Base-by-base conservation (phyloP, 2,888 invertebrate species). In the Branchipolynoe longqiensis region DNA sequence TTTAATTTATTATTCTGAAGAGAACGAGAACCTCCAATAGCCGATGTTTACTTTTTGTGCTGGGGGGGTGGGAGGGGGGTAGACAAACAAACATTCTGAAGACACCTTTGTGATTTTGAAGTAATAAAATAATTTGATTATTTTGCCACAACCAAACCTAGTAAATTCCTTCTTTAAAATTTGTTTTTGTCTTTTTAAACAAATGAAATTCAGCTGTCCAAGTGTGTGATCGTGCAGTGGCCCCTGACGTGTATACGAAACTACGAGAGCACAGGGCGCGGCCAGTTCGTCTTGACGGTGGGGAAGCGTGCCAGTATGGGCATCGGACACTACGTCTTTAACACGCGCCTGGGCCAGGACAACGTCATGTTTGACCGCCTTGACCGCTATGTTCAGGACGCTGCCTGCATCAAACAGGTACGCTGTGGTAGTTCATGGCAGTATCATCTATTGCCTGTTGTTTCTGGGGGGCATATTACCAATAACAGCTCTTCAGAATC, bases 261-360 rank as follows among this genome's bases (percentile, higher is more conserved):
- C 69, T 93, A 92, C 86, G 92, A 93, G 89, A 91, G 91, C 38
- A 89, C 91, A 12, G 91, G 91, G 56, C 84, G 89, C 28, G 92
- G 92, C n/a, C 90, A 91, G 86, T 91, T 93, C 84, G 89, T 88
- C 40, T 82, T 93, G 40, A 92, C 92, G 87, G 91, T 92, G 0
- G 93, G 93, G 0, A 89, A 90, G 36, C 90, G 91, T 22, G 91
- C 93, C 0, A 92, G 92, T 3, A 92, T 92, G 90, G 93, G 93
- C 14, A 91, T 91, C 56, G 93, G 93, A 0, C 85, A 90, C 28
- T 93, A 92, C 85, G 88, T 91, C 38, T 93, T 93, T 89, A 90
- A 91, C 74, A 92, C 92, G 6, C 88, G 89, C 33, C 85, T 86
- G 4, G 90, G 90, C 0, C 90, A 91, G 25, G 92, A 93, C 85